Evolutionary conservation across 2,888 invertebrate species (phyloP), one percentile per base, ranked within the genome.

Genomic region (Idaea straminata): DNA sequence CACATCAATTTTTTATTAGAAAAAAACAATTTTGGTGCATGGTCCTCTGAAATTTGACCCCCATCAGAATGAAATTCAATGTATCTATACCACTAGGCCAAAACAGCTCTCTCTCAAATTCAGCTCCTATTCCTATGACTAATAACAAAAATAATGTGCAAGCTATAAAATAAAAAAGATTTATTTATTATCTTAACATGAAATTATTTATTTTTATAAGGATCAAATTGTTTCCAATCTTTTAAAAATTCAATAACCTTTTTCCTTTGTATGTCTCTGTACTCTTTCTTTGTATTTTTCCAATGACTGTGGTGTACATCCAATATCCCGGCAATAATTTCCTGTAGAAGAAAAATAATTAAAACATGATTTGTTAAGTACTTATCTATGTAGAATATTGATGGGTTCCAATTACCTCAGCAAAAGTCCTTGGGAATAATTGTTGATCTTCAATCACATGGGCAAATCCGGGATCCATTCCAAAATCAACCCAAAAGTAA

Each of bases 391-490:
- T 47, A 61, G 58, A 61, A 38, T 38, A 6, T 59, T 63, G 58
- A 61, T 63, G 59, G 57, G 38, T 34, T 62, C 34, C 61, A 76
- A 79, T 85, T 87, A 97, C 97, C 93, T 97, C 96, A 5, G 98
- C 99, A 94, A 99, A 99, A 87, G 96, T 96, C 63, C 84, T 89
- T 0, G 98, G 97, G 87, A 99, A 99, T 58, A 95, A 84, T 65
- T 95, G 94, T 82, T 98, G 97, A 86, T 99, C 97, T 90, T 99
- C 99, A 78, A 99, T 98, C 0, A 99, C 97, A 91, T 99, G 99
- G 61, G 98, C 99, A 92, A 96, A 99, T 0, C 99, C 99, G 63
- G 96, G 95, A 60, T 96, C 95, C 91, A 96, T 95, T 16, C 98
- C 99, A 93, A 99, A 99, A 86, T 98, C 96, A 0, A 99, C 96